Evolutionary conservation across 2,113 vertebrate species (phyloP), one percentile per base, ranked within the genome.

Genomic region (Cavia porcellus): DNA sequence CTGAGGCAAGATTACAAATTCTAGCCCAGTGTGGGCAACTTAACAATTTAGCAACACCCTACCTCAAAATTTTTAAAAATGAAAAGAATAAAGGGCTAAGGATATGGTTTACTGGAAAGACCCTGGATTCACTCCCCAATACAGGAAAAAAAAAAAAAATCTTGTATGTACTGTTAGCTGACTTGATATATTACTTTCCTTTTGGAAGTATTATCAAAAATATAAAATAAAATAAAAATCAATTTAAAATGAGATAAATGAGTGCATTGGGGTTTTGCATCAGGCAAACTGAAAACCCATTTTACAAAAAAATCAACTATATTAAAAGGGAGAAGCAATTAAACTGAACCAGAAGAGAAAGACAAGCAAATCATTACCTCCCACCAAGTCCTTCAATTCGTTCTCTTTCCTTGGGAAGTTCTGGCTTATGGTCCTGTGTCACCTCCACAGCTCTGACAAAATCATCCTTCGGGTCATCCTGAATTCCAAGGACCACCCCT

Each of bases 381-480:
- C 99, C 99, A 79, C 99, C 99, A 32, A 99, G 99, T 55, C 99
- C 99, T 98, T 99, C 99, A 9, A 99, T 99, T 94, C 99, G 98
- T 96, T 99, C 99, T 97, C 99, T 99, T 97, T 99, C 99, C 97
- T 99, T 99, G 8, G 99, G 99, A 20, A 99, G 99, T 87, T 99
- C 99, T 0, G 99, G 99, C 86, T 99, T 99, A 97, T 99, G 99
- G 95, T 99, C 99, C 97, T 99, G 99, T 1, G 99, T 99, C 92
- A 99, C 99, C 98, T 99, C 99, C 96, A 99, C 99, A 1, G 99
- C 99, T 98, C 99, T 99, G 85, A 99, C 97, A 13, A 98, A 99
- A 94, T 99, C 99, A 0, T 99, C 99, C 47, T 99, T 99, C 42
- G 99, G 99, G 91, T 99, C 99, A 75, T 99, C 99, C 95, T 99